Base-by-base conservation (phyloP, 2,888 invertebrate genomes). In the Pecten maximus region DNA sequence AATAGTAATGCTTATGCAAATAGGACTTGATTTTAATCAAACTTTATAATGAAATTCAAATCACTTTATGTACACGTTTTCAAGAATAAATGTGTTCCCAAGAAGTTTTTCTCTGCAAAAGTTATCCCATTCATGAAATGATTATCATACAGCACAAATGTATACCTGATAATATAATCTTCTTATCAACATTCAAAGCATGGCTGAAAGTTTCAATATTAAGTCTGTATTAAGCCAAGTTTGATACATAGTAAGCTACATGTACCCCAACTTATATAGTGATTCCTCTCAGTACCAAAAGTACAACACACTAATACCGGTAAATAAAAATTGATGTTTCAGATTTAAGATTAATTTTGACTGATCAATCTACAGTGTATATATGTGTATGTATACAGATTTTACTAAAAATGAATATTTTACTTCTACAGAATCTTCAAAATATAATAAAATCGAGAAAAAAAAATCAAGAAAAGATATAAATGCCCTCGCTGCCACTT, bases 121-220 rank as follows among this genome's bases (percentile, higher is more conserved):
- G 23, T 74, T 74, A 12, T 35, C 74, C 74, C 28, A 28, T 74
- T 74, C 74, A 74, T 8, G 74, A 74, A 19, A 15, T 28, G 74
- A 74, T 54, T 54, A 54, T 19, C 35, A 28, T 74, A 74, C 28
- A 4, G 28, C 19, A 54, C 23, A 19, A 8, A 74, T 74, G 16
- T 74, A 74, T 74, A 74, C 2, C 28, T 74, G 12, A 74, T 35
- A 74, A 44, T 15, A 74, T 74, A 74, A 74, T 74, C 74, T 74
- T 74, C 74, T 74, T 74, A 74, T 74, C 3, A 35, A 35, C 74
- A 74, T 74, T 74, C 74, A 74, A 74, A 74, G 74, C 74, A 74
- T 74, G 35, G 74, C 12, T 35, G 74, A 74, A 28, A 74, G 12
- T 35, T 74, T 74, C 28, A 35, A 35, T 44, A 44, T 35, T 74